Evolutionary conservation across 2,888 invertebrate genomes (phyloP), one percentile per base, ranked within the genome.

Genomic region (Melolontha melolontha): DNA sequence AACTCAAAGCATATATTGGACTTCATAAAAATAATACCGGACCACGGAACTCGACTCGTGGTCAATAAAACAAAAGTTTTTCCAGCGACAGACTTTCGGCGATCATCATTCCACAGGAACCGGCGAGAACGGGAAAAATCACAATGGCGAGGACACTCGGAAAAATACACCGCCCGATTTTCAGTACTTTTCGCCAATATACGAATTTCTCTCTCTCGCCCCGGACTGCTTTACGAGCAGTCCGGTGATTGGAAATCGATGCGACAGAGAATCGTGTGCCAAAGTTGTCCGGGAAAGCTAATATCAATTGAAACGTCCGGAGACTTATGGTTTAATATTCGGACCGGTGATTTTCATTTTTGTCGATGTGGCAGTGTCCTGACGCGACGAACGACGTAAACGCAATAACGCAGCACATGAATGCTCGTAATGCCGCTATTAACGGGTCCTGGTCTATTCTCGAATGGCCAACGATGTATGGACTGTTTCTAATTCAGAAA

Each of bases 251-350:
- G 47, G 47, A 62, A 62, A 62, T 62, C 59, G 49, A 62, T 62
- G 34, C 47, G 59, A 47, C 14, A 62, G 29, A 47, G 47, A 47
- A 34, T 34, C 59, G 34, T 34, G 54, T 72, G 70, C 71, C 71
- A 71, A 75, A 75, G 68, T 71, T 73, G 72, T 75, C 70, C 47
- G 47, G 59, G 47, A 41, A 71, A 69, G 69, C 68, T 72, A 77
- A 76, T 76, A 76, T 76, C 76, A 75, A 75, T 75, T 75, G 75
- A 76, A 75, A 75, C 76, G 78, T 71, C 66, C 34, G 67, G 66
- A 67, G 67, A 73, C 71, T 73, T 71, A 73, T 73, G 71, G 68
- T 71, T 73, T 73, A 73, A 73, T 73, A 72, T 74, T 72, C 72
- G 59, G 67, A 47, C 57, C 66, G 70, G 72, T 70, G 71, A 73